Base-by-base conservation (phyloP, 2,888 invertebrate species). In the Prosapia bicincta region DNA sequence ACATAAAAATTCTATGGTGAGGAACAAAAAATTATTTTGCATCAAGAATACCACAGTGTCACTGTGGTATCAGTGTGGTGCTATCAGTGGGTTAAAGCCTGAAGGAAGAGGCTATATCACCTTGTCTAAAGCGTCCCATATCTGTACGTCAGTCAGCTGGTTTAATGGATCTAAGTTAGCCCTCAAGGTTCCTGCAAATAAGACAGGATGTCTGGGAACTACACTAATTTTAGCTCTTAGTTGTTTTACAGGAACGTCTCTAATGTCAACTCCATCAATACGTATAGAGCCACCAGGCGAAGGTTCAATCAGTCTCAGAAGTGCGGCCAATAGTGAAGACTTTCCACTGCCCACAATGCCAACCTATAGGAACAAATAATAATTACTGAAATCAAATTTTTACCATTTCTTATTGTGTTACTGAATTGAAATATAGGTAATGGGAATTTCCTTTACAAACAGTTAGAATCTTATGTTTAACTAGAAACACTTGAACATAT, bases 331-430 rank as follows among this genome's bases (percentile, higher is more conserved):
- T 26, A 73, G 25, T 3, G 73, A 73, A 13, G 73, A 73, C 28
- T 73, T 73, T 2, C 73, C 73, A 68, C 73, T 73, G 43, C 73
- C 73, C 24, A 73, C 73, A 25, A 73, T 73, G 15, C 73, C 73
- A 23, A 73, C 72, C 72, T 72, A 24, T 25, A 15, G 30, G 30
- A 10, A 38, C 38, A 38, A 15, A 38, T 30, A 30, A n/a, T n/a
- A n/a, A n/a, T n/a, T n/a, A n/a, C n/a, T n/a, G n/a, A n/a, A n/a
- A n/a, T n/a, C n/a, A n/a, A n/a, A n/a, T n/a, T n/a, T n/a, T n/a
- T n/a, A n/a, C n/a, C n/a, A n/a, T n/a, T n/a, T n/a, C n/a, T n/a
- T n/a, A n/a, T n/a, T n/a, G n/a, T n/a, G n/a, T n/a, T n/a, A n/a
- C n/a, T n/a, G n/a, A n/a, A n/a, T n/a, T n/a, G n/a, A n/a, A n/a